Evolutionary conservation across 1,140 invertebrate species (phyloP).

Genomic region (Harlomillsia oculata): DNA sequence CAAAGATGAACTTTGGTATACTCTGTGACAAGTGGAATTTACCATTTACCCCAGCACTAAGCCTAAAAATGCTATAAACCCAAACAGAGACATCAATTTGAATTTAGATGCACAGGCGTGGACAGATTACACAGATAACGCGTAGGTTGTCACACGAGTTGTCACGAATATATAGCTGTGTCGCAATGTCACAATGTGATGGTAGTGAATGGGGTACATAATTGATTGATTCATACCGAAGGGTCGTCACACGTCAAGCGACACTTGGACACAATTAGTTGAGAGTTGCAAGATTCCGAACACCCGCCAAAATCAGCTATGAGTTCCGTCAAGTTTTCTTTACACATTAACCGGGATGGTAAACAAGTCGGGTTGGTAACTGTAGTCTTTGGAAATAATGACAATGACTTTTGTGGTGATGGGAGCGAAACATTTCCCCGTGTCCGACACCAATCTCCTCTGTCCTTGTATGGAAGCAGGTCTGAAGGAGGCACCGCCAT

Average conservation of each 20-base stretch:
- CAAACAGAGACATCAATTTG: no score
- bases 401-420: not conserved
- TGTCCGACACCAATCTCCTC: not conserved
- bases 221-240: no score
- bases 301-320: constrained; percentile 23
- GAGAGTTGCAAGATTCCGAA: constrained; percentile 21
- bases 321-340: constrained; percentile 10
- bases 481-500: constrained; percentile 27
- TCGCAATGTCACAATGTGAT: no score
- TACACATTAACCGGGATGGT: constrained; percentile 25
- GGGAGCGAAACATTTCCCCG: not conserved
- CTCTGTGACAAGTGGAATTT: no score
- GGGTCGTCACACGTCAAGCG: constrained; percentile 3
- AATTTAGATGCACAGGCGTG: no score
- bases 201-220: no score
- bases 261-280: constrained; percentile 30
- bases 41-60: no score
- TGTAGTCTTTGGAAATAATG: not conserved
- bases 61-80: no score
- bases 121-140: no score
- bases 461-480: constrained; percentile 10
- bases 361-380: constrained; percentile 18
- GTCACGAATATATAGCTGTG: no score
- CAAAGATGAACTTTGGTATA: no score
- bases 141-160: no score